phyloP scores from a whole-genome alignment of 2,113 vertebrate genomes.

The Pedetes capensis region DNA sequence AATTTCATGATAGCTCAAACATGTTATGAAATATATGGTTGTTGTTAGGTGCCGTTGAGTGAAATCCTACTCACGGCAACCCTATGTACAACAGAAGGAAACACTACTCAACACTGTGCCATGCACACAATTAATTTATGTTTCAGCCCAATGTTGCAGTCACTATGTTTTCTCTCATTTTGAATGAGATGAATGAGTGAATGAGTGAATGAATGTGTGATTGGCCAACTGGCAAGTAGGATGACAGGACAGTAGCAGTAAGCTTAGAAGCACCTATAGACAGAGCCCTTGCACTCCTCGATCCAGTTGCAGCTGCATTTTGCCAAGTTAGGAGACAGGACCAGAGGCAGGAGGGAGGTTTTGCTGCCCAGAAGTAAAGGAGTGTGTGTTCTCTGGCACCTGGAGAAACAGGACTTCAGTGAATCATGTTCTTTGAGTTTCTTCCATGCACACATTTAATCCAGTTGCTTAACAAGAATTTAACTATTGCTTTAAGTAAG shows the following conservation, averaged over 20 bases:
- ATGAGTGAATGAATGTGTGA: background rate
- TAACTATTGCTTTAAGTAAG: conserved; percentile 55
- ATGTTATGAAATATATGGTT: background rate
- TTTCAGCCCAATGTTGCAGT: no score
- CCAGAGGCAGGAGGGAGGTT: background rate
- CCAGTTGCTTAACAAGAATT: conserved; percentile 34
- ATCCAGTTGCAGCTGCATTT: background rate
- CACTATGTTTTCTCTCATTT: no score
- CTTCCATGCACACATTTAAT: background rate
- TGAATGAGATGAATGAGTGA: no score
- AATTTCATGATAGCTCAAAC: background rate
- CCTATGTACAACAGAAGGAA: no score
- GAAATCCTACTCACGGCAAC: no score
- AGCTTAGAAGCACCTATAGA: background rate
- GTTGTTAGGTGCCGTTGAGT: no score
- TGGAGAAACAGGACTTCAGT: background rate
- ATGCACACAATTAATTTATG: no score
- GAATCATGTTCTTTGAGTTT: background rate
- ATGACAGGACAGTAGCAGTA: background rate
- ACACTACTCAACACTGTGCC: no score
- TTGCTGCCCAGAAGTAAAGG: background rate
- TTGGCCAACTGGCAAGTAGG: background rate
- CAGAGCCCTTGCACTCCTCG: background rate
- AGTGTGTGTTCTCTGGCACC: background rate
- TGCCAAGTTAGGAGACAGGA: background rate